Percentiles rank a stretch among this genome's conserved stretches.
These are phyloP conservation scores for Halichoerus grypus DNA, from an alignment of 2,113 vertebrate genomes.

Conservation along the genomic window DNA sequence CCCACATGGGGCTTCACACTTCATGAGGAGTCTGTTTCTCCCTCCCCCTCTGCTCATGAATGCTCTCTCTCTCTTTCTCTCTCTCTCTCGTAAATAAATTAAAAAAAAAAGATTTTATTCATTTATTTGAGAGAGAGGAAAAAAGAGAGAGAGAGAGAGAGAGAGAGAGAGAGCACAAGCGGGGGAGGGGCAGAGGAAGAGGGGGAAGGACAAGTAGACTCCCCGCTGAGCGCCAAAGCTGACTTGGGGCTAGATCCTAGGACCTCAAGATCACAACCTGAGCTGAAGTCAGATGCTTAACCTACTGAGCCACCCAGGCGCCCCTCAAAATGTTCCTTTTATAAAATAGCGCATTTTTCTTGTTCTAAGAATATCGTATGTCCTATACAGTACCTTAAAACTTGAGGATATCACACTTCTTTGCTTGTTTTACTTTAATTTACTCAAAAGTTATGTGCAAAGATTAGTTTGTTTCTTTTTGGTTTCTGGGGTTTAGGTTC, in stretches of 20 bases:
- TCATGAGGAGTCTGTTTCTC: no score
- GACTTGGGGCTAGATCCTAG: background rate
- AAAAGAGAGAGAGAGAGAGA: background rate
- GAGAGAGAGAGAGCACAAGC: background rate
- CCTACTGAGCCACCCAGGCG: background rate
- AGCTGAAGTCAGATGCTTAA: background rate
- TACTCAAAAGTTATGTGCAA: background rate
- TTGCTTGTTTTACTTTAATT: constrained; percentile 34
- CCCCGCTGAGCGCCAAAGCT: background rate
- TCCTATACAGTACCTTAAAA: background rate
- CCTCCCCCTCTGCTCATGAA: no score
- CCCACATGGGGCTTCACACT: no score
- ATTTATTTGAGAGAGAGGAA: no score
- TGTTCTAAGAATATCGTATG: background rate
- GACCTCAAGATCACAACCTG: background rate
- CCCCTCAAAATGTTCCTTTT: background rate
- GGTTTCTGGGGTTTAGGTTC: background rate
- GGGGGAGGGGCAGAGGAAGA: background rate
- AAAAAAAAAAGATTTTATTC: no score
- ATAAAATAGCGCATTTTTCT: background rate
- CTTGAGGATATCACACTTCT: background rate
- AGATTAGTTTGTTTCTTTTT: background rate
- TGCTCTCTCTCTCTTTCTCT: no score
- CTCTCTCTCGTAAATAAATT: no score
- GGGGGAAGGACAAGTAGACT: background rate